Percentiles rank a stretch among this genome's conserved stretches.
Conservation (phyloP, 1,140 invertebrate species). For the Drosophila virilis region DNA sequence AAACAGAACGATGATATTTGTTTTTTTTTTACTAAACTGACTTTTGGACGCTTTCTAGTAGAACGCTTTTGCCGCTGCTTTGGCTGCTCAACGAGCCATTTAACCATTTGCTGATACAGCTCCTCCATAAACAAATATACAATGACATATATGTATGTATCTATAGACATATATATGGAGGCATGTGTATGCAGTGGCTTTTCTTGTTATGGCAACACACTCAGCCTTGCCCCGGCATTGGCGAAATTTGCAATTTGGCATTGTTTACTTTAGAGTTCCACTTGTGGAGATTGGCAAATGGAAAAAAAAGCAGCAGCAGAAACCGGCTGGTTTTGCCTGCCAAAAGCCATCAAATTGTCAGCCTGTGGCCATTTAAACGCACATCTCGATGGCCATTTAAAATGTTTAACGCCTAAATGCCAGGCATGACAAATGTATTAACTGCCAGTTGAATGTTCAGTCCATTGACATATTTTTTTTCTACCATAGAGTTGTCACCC, state of each 20-base stretch:
- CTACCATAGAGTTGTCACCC: slow-evolving; percentile 9
- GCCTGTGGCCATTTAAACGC: slow-evolving; percentile 58
- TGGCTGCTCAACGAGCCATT: slow-evolving; percentile 71
- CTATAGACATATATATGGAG: background rate
- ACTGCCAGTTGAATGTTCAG: slow-evolving; percentile 39
- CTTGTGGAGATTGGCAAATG: slow-evolving; percentile 27
- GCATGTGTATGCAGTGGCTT: slow-evolving; percentile 3
- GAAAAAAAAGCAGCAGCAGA: slow-evolving; percentile 7
- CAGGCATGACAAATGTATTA: slow-evolving; percentile 64
- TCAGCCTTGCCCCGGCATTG: slow-evolving; percentile 23
- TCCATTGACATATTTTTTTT: slow-evolving; percentile 58
- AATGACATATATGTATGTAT: slow-evolving; percentile 4
- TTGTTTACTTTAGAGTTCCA: slow-evolving; percentile 58
- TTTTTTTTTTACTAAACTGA: background rate
- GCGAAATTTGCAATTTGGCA: slow-evolving; percentile 68
- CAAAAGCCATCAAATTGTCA: slow-evolving; percentile 60
- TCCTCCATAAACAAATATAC: slow-evolving; percentile 22
- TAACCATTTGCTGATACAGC: slow-evolving; percentile 74
- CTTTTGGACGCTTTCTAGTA: slow-evolving; percentile 41
- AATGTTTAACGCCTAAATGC: slow-evolving; percentile 40
- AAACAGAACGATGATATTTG: background rate
- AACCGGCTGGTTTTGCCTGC: slow-evolving; percentile 54
- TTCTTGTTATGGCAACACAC: slow-evolving; percentile 38
- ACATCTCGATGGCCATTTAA: slow-evolving; percentile 63
- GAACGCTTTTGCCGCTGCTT: slow-evolving; percentile 52